Evolutionary conservation across 1,140 invertebrate genomes (phyloP).

Genomic region (Drosophila kepulauana): DNA sequence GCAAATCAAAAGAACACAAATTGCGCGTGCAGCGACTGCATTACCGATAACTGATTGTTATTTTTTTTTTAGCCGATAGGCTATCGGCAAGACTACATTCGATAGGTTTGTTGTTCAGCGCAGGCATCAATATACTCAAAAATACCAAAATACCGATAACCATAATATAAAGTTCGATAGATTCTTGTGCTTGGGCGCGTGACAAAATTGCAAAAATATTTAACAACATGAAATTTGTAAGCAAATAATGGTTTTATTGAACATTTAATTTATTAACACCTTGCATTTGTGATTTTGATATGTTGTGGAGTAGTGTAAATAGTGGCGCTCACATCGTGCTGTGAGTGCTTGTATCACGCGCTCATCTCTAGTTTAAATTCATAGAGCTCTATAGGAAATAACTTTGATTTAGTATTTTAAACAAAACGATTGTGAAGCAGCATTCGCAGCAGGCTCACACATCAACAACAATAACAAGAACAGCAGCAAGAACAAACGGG

Average conservation of each 20-base stretch:
- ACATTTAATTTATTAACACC: no score
- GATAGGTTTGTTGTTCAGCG: no score
- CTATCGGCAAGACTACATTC: background rate
- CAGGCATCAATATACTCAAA: background rate
- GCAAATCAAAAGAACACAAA: conserved; percentile 30
- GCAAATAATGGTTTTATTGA: no score
- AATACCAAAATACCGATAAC: background rate
- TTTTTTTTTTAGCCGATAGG: background rate
- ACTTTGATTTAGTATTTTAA: conserved; percentile 49
- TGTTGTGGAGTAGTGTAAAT: no score
- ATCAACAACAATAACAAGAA: background rate
- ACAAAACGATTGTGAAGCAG: conserved; percentile 30
- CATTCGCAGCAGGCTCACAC: conserved; percentile 24
- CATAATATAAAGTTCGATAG: background rate
- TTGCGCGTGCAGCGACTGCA: conserved; percentile 23
- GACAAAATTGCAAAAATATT: background rate
- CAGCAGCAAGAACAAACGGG: background rate
- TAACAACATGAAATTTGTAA: no score
- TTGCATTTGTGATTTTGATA: no score
- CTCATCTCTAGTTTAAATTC: conserved; percentile 36
- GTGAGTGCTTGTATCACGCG: conserved; percentile 17
- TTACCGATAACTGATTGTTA: conserved; percentile 15
- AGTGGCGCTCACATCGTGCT: no score
- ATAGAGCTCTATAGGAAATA: conserved; percentile 38
- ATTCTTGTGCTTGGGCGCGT: background rate